A percentile compares a stretch with the other conserved stretches of the same genome.
Conservation (phyloP, 2,113 vertebrate species). For the Chlamydotis undulata region DNA sequence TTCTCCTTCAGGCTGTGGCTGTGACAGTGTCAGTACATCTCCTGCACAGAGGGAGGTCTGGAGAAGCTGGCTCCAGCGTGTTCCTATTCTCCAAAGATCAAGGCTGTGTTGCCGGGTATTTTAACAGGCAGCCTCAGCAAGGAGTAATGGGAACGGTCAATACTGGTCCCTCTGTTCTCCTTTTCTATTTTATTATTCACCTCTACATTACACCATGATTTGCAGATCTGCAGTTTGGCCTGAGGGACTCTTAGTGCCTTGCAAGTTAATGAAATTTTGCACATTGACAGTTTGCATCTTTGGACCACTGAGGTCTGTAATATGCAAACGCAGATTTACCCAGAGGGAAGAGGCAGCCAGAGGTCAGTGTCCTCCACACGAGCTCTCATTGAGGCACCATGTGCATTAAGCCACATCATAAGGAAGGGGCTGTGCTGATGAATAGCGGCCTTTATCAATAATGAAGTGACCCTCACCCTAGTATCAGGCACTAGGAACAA, state of each 20-base stretch:
- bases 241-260: background rate
- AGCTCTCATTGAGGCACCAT: background rate
- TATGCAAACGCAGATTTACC: rapidly evolving
- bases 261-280: background rate
- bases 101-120: background rate
- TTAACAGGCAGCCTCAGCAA: background rate
- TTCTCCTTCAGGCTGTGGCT: background rate
- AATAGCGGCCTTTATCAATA: background rate
- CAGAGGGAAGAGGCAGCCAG: background rate
- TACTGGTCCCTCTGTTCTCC: background rate
- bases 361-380: background rate
- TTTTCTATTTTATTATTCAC: background rate
- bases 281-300: background rate
- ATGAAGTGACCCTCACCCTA: background rate
- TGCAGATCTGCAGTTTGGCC: background rate
- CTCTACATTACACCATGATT: background rate
- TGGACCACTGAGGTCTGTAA: background rate
- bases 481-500: background rate
- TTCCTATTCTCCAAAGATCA: background rate
- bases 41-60: background rate
- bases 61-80: background rate
- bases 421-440: background rate
- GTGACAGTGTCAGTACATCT: background rate
- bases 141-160: background rate
- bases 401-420: background rate